These are phyloP conservation scores for Poeciliopsis presidionis DNA, from an alignment of 2,797 vertebrate species.

Conservation along the genomic window DNA sequence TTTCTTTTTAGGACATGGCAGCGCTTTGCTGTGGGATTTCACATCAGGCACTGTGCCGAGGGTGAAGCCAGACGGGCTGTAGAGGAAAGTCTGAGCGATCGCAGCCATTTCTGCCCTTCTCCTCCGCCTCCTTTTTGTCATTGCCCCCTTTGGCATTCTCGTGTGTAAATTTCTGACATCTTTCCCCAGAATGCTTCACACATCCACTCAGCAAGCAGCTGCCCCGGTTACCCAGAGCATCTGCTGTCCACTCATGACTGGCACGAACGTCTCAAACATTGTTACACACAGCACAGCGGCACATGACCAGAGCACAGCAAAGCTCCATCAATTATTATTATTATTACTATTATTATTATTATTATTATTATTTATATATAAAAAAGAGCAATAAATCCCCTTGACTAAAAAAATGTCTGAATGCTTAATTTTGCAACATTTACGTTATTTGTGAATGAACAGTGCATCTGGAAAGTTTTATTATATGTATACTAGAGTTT, in stretches of 20 bases:
- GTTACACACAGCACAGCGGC: conserved; percentile 4
- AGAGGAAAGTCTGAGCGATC: conserved; percentile 28
- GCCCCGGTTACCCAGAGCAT: conserved; percentile 43
- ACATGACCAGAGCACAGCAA: conserved; percentile 6
- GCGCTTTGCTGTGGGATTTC: conserved; percentile 47
- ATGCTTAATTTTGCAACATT: background rate
- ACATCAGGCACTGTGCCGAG: conserved; percentile 43
- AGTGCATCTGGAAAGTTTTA: too few species aligned
- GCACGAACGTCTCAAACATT: conserved; percentile 27
- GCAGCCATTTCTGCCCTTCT: conserved; percentile 19
- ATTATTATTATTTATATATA: background rate
- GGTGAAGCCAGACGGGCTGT: conserved; percentile 18
- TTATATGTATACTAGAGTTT: too few species aligned
- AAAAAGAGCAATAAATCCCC: background rate
- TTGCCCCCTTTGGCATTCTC: conserved; percentile 39
- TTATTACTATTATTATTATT: conserved; percentile 5
- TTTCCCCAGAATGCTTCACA: conserved; percentile 57
- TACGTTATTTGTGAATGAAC: background rate
- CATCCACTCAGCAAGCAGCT: conserved; percentile 43
- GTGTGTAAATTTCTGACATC: conserved; percentile 55
- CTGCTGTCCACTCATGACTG: conserved; percentile 47
- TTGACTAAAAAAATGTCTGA: background rate
- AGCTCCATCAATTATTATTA: background rate
- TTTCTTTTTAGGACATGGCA: conserved; percentile 48
- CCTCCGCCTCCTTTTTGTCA: background rate